A percentile compares a stretch with the other conserved stretches of the same genome.
Evolutionary conservation across 2,113 vertebrate genomes (phyloP).

Genomic region (Irena cyanogastra): DNA sequence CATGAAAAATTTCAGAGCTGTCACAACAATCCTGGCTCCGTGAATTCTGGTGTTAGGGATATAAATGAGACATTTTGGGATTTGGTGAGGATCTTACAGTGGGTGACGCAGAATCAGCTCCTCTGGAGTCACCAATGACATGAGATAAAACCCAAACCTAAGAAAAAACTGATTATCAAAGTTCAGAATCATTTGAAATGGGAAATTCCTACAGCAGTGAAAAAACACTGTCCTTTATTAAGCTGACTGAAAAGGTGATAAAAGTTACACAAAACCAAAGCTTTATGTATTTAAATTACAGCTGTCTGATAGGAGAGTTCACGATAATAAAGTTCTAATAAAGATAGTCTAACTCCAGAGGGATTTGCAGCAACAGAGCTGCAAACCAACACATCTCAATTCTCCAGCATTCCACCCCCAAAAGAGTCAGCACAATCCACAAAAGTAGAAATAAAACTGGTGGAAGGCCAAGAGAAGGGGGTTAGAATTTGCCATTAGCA

Average conservation of each 20-base stretch:
- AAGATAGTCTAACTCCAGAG: background rate
- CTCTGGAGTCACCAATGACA: background rate
- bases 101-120: fast-evolving
- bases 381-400: background rate
- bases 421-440: background rate
- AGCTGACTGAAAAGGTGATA: background rate
- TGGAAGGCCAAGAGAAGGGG: background rate
- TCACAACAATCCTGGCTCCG: background rate
- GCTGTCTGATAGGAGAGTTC: background rate
- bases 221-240: background rate
- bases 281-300: background rate
- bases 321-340: background rate
- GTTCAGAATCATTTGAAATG: background rate
- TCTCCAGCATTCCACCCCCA: background rate
- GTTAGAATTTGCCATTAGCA: background rate
- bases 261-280: background rate
- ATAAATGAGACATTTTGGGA: background rate
- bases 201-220: background rate
- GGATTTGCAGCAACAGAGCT: background rate
- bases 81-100: background rate
- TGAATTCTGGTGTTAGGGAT: background rate
- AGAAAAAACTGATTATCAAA: background rate
- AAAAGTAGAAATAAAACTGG: background rate
- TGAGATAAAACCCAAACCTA: background rate
- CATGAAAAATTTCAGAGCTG: background rate